A percentile compares a stretch with the other conserved stretches of the same genome.
Evolutionary conservation across 2,888 invertebrate species (phyloP).

Genomic region (Melanostoma scalare): DNA sequence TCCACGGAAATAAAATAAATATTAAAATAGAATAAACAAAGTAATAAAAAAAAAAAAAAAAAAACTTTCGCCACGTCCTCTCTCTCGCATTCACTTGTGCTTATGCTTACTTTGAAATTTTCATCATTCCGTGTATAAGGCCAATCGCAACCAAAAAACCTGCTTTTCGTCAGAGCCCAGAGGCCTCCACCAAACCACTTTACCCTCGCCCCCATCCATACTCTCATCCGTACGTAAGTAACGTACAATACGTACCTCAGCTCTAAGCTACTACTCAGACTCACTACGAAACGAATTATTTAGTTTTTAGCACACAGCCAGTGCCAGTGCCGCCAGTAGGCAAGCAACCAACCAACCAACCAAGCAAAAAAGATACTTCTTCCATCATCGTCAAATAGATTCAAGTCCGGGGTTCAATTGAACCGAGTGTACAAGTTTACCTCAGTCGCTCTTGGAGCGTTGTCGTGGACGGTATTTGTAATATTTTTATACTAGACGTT

Average conservation of each 20-base stretch:
- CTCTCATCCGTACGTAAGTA: conserved; percentile 37
- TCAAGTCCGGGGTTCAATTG: conserved; percentile 69
- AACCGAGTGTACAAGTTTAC: conserved; percentile 71
- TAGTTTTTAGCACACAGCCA: conserved; percentile 57
- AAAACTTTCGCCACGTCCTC: conserved; percentile 71
- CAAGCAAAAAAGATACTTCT: conserved; percentile 62
- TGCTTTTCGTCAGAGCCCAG: conserved; percentile 46
- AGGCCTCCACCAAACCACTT: conserved; percentile 61
- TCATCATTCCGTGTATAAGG: conserved; percentile 61
- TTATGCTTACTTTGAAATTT: conserved; percentile 55
- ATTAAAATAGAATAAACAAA: conserved; percentile 19
- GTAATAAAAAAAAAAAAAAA: conserved; percentile 28
- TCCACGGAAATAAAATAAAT: neutral
- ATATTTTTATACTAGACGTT: conserved; percentile 23
- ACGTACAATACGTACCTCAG: conserved; percentile 58
- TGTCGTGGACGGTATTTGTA: conserved; percentile 79
- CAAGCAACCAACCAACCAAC: neutral
- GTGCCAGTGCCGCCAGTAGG: conserved; percentile 29
- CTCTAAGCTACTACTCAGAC: conserved; percentile 56
- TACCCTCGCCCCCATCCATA: conserved; percentile 24
- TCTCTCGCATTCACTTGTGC: conserved; percentile 62
- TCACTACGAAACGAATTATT: conserved; percentile 66
- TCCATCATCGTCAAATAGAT: conserved; percentile 62
- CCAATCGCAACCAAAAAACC: conserved; percentile 62
- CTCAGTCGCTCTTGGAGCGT: conserved; percentile 81